Conservation (phyloP, 2,888 invertebrate genomes). For the Volucella inanis region DNA sequence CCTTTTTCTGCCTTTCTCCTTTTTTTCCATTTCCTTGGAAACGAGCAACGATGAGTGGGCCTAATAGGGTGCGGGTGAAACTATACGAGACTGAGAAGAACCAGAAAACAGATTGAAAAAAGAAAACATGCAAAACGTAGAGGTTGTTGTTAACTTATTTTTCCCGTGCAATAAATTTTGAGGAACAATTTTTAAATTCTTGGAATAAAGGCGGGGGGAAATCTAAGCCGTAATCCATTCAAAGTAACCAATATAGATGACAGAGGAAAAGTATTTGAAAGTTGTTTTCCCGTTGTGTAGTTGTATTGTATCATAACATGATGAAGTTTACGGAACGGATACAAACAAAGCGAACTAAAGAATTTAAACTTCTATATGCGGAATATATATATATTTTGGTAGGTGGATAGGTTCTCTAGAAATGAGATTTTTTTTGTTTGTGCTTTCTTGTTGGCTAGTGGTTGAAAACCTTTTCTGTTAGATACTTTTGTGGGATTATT, state of each 20-base stretch:
- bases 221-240: conserved; percentile 46
- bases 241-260: conserved; percentile 56
- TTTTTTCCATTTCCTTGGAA: conserved; percentile 20
- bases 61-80: neutral
- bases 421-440: neutral
- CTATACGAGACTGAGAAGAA: neutral
- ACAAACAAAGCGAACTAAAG: conserved; percentile 12
- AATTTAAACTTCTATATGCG: conserved; percentile 43
- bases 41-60: neutral
- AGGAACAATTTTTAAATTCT: conserved; percentile 39
- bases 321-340: conserved; percentile 28
- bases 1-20: conserved; percentile 31
- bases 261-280: conserved; percentile 30
- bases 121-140: conserved; percentile 45
- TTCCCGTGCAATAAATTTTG: conserved; percentile 53
- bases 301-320: conserved; percentile 24
- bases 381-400: conserved; percentile 27
- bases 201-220: neutral
- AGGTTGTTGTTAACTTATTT: conserved; percentile 53
- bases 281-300: conserved; percentile 47
- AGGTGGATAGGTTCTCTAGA: conserved; percentile 16
- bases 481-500: conserved; percentile 40
- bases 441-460: conserved; percentile 47
- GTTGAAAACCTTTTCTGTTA: conserved; percentile 52
- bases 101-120: conserved; percentile 40